These are phyloP conservation scores for Eudyptes chrysolophus DNA, from an alignment of 2,113 vertebrate species.

Conservation along the genomic window DNA sequence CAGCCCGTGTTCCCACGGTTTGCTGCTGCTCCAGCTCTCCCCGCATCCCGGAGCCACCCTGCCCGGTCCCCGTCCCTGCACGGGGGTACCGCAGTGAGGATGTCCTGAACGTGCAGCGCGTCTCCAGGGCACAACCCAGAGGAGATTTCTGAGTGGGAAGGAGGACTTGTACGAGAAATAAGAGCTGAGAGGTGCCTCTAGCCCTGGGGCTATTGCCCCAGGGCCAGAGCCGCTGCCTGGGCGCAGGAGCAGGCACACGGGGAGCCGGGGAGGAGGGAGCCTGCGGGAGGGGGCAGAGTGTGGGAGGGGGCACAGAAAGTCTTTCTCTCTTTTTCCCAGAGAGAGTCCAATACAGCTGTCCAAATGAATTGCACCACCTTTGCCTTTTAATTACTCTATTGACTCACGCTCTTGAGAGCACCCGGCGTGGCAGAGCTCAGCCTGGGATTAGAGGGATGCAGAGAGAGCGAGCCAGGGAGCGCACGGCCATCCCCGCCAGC, in stretches of 20 bases:
- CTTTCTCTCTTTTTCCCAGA: not conserved
- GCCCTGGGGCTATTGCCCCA: not conserved
- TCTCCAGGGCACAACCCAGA: accelerated
- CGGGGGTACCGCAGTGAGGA: not conserved
- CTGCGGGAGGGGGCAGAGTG: not conserved
- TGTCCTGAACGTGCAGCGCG: accelerated
- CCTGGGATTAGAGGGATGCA: not conserved
- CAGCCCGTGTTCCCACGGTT: not conserved
- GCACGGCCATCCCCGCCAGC: not conserved
- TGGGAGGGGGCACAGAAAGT: not conserved
- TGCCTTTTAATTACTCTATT: not conserved
- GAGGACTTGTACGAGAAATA: not conserved
- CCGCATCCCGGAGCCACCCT: not conserved
- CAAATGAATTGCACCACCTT: not conserved
- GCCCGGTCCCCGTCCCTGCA: accelerated
- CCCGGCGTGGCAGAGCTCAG: not conserved
- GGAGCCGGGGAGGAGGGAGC: not conserved
- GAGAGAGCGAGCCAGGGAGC: not conserved
- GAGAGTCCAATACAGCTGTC: not conserved
- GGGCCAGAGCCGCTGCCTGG: not conserved
- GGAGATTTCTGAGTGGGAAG: not conserved
- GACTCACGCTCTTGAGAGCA: not conserved
- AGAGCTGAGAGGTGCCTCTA: not conserved
- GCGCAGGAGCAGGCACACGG: not conserved
- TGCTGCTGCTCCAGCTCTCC: not conserved